phyloP scores from a whole-genome alignment of 23 tunicate species.

The Aplidium turbinatum region DNA sequence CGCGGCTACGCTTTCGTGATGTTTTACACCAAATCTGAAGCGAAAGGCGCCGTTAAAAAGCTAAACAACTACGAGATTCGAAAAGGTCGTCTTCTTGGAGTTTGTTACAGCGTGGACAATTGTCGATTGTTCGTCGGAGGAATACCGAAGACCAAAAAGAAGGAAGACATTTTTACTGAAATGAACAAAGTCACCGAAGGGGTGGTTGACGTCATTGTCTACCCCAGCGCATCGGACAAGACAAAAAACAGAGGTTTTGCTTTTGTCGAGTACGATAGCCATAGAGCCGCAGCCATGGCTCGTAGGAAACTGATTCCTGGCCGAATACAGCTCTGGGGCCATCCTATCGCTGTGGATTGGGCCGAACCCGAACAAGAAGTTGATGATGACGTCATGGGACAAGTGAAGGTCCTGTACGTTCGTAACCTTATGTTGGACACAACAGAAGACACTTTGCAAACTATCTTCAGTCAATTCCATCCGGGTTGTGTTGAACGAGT shows the following conservation, averaged over 20 bases:
- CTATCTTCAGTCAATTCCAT: conserved; percentile 83
- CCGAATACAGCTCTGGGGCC: conserved; percentile 99
- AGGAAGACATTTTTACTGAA: conserved; percentile 82
- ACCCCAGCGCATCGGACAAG: conserved; percentile 96
- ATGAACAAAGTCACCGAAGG: conserved; percentile 93
- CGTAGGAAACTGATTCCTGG: conserved; percentile 96
- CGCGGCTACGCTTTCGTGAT: conserved; percentile 98
- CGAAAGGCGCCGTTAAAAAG: conserved; percentile 81
- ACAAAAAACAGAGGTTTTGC: conserved; percentile 97
- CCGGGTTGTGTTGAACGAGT: conserved; percentile 92
- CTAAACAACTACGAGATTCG: conserved; percentile 94
- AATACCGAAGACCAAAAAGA: conserved; percentile 91
- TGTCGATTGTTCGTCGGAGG: conserved; percentile 99
- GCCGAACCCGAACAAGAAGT: conserved; percentile 99
- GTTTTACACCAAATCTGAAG: conserved; percentile 67
- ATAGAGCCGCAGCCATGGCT: conserved; percentile 97
- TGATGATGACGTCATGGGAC: conserved; percentile 93
- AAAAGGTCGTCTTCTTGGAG: conserved; percentile 94
- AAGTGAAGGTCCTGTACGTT: conserved; percentile 96
- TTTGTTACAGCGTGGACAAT: conserved; percentile 96
- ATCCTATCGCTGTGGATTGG: conserved; percentile 99
- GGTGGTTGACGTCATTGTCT: conserved; percentile 93
- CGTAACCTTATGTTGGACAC: conserved; percentile 98
- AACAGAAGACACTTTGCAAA: conserved; percentile 95
- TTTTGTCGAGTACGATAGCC: conserved; percentile 89